phyloP scores from a whole-genome alignment of 2,888 invertebrate species.

The Luperina nickerlii region DNA sequence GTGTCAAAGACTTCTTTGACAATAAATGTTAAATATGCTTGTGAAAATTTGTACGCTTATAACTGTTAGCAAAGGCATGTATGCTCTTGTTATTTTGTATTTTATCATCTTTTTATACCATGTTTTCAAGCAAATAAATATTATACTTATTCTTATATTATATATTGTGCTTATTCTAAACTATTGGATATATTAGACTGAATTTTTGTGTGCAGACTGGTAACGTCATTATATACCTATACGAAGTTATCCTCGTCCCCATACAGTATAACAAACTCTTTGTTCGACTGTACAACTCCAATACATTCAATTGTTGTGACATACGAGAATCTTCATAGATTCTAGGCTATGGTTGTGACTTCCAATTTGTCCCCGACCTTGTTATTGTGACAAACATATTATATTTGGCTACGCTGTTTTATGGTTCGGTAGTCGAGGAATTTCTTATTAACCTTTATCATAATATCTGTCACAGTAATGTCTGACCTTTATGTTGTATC shows the following conservation, averaged over 20 bases:
- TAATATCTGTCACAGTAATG: constrained; percentile 21
- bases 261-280: background rate
- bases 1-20: too few relatives aligned
- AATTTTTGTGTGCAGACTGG: background rate
- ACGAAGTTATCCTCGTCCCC: background rate
- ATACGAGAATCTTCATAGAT: constrained; percentile 23
- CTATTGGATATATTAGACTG: too few relatives aligned
- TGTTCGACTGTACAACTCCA: constrained; percentile 54
- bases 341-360: constrained; percentile 21
- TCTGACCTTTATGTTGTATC: constrained; percentile 16
- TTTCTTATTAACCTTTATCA: constrained; percentile 37
- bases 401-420: constrained; percentile 23
- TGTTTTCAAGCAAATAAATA: too few relatives aligned
- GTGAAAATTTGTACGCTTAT: too few relatives aligned
- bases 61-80: too few relatives aligned
- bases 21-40: too few relatives aligned
- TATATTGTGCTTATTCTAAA: too few relatives aligned
- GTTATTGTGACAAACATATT: constrained; percentile 40
- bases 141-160: too few relatives aligned
- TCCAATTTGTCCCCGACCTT: constrained; percentile 32
- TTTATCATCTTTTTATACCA: too few relatives aligned
- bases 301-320: constrained; percentile 50
- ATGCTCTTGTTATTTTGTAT: too few relatives aligned
- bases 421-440: constrained; percentile 23
- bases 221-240: background rate